Evolutionary conservation across 2,113 vertebrate genomes (phyloP).

Genomic region (Myotis lucifugus): DNA sequence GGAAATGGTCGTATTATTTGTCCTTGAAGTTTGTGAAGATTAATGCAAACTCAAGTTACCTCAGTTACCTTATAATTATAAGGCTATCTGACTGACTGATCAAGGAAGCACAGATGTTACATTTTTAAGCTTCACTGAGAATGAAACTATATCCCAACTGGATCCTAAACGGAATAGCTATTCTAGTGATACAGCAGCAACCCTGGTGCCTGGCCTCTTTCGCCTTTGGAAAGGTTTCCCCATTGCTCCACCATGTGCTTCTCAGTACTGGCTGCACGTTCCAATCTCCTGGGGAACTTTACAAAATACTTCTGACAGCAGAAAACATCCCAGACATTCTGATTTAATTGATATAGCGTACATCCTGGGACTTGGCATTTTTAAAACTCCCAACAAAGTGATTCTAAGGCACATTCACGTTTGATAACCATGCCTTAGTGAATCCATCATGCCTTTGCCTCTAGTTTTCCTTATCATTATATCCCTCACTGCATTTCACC

Average conservation of each 20-base stretch:
- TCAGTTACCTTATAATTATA: neutral
- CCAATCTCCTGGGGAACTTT: neutral
- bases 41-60: neutral
- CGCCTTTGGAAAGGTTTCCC: neutral
- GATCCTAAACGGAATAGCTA: neutral
- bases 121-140: neutral
- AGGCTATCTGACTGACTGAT: neutral
- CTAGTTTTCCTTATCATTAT: neutral
- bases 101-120: neutral
- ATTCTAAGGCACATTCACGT: neutral
- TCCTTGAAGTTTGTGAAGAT: neutral
- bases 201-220: neutral
- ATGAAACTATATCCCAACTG: neutral
- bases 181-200: neutral
- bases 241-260: neutral
- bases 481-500: neutral
- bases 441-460: neutral
- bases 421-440: neutral
- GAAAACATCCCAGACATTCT: neutral
- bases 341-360: neutral
- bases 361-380: neutral
- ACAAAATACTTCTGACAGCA: neutral
- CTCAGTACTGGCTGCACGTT: neutral
- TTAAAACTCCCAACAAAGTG: neutral
- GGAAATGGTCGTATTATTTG: neutral